Conservation (phyloP, 2,888 invertebrate species). For the Pristionchus arcanus region DNA sequence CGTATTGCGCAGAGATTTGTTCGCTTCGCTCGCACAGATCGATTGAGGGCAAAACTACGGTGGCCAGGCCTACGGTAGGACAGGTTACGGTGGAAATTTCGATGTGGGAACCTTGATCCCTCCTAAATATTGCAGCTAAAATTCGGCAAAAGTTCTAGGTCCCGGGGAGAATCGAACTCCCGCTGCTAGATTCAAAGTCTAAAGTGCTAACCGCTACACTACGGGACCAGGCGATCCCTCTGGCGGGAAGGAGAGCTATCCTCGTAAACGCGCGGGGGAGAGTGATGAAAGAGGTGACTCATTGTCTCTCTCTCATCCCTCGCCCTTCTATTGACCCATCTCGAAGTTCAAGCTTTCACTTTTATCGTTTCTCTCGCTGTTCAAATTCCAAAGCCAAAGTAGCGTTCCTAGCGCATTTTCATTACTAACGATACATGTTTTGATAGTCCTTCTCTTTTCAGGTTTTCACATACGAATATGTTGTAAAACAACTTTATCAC, state of each 20-base stretch:
- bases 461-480: background rate
- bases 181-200: slow-evolving; percentile 55
- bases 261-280: background rate
- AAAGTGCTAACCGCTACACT: slow-evolving; percentile 11
- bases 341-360: background rate
- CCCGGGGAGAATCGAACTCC: slow-evolving; percentile 54
- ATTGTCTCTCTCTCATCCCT: background rate
- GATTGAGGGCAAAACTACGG: background rate
- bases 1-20: slow-evolving; percentile 35
- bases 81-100: background rate
- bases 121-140: background rate
- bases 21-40: slow-evolving; percentile 53
- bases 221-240: background rate
- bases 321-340: background rate
- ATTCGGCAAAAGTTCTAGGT: background rate
- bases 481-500: slow-evolving; percentile 21
- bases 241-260: slow-evolving; percentile 2
- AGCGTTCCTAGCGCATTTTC: too few species aligned
- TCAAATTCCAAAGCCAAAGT: too few species aligned
- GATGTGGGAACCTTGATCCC: background rate
- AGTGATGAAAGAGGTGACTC: slow-evolving; percentile 13
- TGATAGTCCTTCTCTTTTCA: background rate
- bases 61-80: background rate
- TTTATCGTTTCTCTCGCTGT: background rate
- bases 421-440: too few species aligned